Evolutionary conservation across 2,797 vertebrate species (phyloP), one percentile per base, ranked within the genome.

Genomic region (Rhinella marina): DNA sequence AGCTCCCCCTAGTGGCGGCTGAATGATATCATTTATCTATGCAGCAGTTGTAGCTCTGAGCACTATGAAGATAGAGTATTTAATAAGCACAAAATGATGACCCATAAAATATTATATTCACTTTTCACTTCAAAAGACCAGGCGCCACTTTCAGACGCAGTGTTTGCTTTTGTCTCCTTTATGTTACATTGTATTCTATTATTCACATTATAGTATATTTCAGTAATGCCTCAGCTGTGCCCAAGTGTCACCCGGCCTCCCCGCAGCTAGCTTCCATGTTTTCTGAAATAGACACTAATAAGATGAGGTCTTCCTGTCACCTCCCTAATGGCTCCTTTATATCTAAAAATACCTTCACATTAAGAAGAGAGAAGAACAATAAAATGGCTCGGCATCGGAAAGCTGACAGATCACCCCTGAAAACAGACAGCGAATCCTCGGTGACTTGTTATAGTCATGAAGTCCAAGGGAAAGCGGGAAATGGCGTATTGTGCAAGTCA

Each of bases 251-350:
- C 68, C 41, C 48, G 11, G 48, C 41, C 1, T 76, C 73, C 29
- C 59, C 5, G 59, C 27, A 41, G 68, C 66, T 27, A 8, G 14
- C 27, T 56, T 1, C 13, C 52, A 41, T 56, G 82, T 73, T 32
- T n/a, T 41, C 54, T 57, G 50, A 14, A 41, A 73, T 32, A 72
- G 68, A 72, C 52, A 57, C 52, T 57, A 64, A 84, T 72, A 72
- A 72, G 27, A 72, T 41, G 52, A 23, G 52, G 68, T 57, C 54
- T 23, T 32, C 27, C 19, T 50, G 70, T 78, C 41, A 23, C 59
- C 41, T 85, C 84, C 84, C 84, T 64, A 78, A 85, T 23, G 82
- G 70, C 27, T 66, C 50, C 29, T 86, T 79, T 41, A 68, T 70
- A 56, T 68, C 76, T 79, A 56, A 66, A 80, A 68, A 79, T 86